These are phyloP conservation scores for Crocuta crocuta DNA, from an alignment of 2,113 vertebrate species.

Conservation along the genomic window DNA sequence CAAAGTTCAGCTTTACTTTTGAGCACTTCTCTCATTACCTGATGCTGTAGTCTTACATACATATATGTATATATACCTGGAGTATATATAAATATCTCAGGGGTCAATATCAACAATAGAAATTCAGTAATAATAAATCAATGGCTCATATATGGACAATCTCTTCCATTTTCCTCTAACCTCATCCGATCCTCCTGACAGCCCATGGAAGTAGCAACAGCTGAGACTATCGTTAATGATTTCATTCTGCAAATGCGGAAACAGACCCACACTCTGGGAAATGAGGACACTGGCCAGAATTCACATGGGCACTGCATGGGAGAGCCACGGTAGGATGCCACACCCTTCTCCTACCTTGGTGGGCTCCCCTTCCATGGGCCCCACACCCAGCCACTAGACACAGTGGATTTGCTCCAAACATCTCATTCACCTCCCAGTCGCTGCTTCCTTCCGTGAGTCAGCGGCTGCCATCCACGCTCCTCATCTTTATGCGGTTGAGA, in stretches of 20 bases:
- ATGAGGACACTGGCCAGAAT: background rate
- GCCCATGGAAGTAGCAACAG: background rate
- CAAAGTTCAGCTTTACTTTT: background rate
- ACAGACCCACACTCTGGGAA: background rate
- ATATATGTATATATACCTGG: too few relatives aligned
- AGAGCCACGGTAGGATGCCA: background rate
- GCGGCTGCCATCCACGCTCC: background rate
- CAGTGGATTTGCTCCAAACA: background rate
- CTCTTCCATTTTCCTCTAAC: background rate
- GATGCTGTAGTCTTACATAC: background rate
- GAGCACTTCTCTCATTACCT: background rate
- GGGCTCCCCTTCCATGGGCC: background rate
- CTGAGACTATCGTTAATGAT: background rate
- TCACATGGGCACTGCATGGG: too few relatives aligned
- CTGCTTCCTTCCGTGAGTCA: slow-evolving; percentile 39
- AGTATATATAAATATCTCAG: background rate
- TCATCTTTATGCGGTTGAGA: slow-evolving; percentile 55
- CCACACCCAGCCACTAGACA: background rate
- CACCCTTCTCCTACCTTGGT: too few relatives aligned
- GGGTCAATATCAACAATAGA: background rate
- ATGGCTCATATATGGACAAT: background rate
- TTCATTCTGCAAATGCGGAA: background rate
- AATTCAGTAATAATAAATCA: background rate
- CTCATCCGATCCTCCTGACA: background rate
- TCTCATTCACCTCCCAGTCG: background rate